Base-by-base conservation (phyloP, 2,888 invertebrate genomes). In the Balanococcus diminutus region DNA sequence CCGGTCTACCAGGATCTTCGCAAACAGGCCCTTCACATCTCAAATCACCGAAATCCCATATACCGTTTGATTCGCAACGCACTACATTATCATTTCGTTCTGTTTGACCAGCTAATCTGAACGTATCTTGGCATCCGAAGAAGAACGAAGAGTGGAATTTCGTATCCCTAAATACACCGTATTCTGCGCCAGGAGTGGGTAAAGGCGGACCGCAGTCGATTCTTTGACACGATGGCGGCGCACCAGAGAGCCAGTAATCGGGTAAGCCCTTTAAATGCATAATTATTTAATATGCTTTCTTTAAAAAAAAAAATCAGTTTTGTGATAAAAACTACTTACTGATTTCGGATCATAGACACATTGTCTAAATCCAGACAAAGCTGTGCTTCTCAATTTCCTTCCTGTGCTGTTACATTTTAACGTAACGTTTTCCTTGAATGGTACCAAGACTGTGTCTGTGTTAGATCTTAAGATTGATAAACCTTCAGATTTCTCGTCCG, bases 31-130 rank as follows among this genome's bases (percentile, higher is more conserved):
- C 98, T 91, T 98, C 98, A 89, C 99, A 99, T 85, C 96, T 92
- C 82, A 99, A 91, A 89, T 97, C 97, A 36, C 98, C 98, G 90
- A 98, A 98, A 91, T 98, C 98, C 99, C 99, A 99, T 87, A 96
- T 94, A 1, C 97, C 96, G 89, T 97, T 97, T 0, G 94, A 94
- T 91, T 95, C 95, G 90, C 98, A 98, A 87, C 95, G 91, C 32
- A 99, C 98, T 14, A 96, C 95, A 89, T 96, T 96, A 89, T 98
- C 97, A 88, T 97, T 95, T 88, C 95, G 94, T 87, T 94, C 95
- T 0, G 97, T 96, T 91, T 98, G 96, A 1, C 98, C 98, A 25
- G 87, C 87, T 14, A 97, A 91, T 89, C 96, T 96, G 89, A 98
- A 98, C 0, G 98, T 98, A 88, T 97, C 96, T 91, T 97, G 96